These are phyloP conservation scores for Castor canadensis DNA, from an alignment of 2,113 vertebrate genomes.

Conservation along the genomic window DNA sequence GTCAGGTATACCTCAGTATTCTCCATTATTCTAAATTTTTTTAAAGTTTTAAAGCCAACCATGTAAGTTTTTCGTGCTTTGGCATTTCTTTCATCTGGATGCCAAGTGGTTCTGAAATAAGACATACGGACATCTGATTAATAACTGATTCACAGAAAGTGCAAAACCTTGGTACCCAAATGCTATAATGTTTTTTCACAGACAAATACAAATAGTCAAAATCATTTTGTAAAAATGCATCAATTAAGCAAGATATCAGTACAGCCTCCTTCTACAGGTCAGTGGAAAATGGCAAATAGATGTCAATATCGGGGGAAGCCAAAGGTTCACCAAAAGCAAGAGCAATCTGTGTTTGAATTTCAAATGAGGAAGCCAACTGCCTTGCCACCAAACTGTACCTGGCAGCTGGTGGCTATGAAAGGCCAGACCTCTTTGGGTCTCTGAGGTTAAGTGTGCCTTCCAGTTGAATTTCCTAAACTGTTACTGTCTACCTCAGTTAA, in stretches of 20 bases:
- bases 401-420: background rate
- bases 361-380: background rate
- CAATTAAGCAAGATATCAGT: background rate
- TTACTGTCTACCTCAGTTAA: background rate
- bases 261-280: background rate
- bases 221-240: background rate
- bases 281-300: background rate
- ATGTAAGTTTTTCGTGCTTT: background rate
- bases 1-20: background rate
- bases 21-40: background rate
- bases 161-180: constrained; percentile 5
- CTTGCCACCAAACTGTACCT: background rate
- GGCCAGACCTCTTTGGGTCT: background rate
- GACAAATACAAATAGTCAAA: background rate
- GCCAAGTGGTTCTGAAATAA: background rate
- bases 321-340: background rate
- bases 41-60: background rate
- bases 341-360: background rate
- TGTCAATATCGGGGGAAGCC: background rate
- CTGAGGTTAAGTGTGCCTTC: background rate
- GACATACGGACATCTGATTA: background rate
- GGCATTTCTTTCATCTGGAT: background rate
- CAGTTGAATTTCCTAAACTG: background rate
- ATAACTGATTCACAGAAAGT: background rate
- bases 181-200: background rate